phyloP scores from a whole-genome alignment of 1,140 invertebrate species.

The Drosophila arawakana region DNA sequence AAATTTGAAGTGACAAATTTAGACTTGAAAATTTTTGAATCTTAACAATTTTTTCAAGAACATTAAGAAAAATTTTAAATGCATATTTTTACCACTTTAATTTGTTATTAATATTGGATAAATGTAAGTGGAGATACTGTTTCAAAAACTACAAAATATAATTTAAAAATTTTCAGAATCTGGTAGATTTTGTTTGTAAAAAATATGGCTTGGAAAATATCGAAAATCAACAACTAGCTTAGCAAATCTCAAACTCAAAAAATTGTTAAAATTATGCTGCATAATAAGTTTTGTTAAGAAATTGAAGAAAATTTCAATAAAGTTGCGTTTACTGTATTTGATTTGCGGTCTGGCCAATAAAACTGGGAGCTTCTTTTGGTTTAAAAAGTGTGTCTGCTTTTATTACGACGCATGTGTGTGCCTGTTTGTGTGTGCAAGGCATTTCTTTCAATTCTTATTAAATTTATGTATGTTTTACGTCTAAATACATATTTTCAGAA shows the following conservation, averaged over 20 bases:
- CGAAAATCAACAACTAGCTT: not conserved
- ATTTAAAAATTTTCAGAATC: no score
- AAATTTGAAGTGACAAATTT: no score
- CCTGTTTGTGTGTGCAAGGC: constrained; percentile 15
- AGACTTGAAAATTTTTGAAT: no score
- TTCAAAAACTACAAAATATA: no score
- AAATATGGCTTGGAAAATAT: not conserved
- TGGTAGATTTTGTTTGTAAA: not conserved
- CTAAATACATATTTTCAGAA: constrained; percentile 72
- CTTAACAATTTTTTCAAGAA: no score
- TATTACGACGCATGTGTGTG: constrained; percentile 1
- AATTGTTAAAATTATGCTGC: not conserved
- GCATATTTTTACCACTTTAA: not conserved
- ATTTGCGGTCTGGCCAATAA: not conserved
- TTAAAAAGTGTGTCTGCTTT: constrained; percentile 12
- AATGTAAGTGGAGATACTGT: no score
- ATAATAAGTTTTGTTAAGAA: not conserved
- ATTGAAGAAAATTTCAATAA: constrained; percentile 3
- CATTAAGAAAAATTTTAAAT: no score
- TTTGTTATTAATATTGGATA: no score
- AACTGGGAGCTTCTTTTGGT: not conserved
- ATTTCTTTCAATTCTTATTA: constrained; percentile 71
- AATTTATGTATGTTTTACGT: constrained; percentile 74
- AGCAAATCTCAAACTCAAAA: not conserved
- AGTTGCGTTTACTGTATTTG: constrained; percentile 14